Conservation (phyloP, 2,888 invertebrate genomes). For the Creontiades dilutus region DNA sequence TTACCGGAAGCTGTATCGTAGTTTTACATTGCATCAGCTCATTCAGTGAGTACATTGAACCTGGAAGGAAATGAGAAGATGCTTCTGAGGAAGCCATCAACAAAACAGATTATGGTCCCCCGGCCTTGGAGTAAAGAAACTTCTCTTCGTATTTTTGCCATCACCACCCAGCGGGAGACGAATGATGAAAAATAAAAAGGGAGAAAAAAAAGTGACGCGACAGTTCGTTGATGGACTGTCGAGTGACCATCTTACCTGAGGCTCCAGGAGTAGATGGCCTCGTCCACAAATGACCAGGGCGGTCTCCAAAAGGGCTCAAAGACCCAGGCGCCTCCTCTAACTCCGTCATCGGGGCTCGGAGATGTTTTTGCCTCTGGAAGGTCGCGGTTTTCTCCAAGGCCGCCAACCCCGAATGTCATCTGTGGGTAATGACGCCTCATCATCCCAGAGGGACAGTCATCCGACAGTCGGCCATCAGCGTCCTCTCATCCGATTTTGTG, state of each 20-base stretch:
- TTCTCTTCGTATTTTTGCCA: no score
- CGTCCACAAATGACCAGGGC: background rate
- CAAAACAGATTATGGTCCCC: no score
- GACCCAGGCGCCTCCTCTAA: background rate
- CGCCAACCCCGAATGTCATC: conserved; percentile 1
- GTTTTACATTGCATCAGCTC: no score
- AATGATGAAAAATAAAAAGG: background rate
- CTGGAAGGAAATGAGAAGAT: no score
- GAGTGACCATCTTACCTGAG: background rate
- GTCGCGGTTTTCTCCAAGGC: conserved; percentile 27
- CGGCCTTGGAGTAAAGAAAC: no score
- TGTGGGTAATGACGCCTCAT: conserved; percentile 14
- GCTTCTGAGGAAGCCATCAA: no score
- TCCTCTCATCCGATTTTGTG: no score
- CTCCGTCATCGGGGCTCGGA: conserved; percentile 6
- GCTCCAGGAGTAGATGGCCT: background rate
- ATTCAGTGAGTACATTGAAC: no score
- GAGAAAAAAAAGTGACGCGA: background rate
- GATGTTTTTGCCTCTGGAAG: conserved; percentile 23
- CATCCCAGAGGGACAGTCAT: background rate
- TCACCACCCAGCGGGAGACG: background rate
- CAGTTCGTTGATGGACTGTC: background rate
- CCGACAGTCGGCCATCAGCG: background rate
- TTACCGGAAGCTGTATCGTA: no score
- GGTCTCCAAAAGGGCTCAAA: background rate